These are phyloP conservation scores for Micronycteris hirsuta DNA, from an alignment of 2,113 vertebrate genomes.

Conservation along the genomic window DNA sequence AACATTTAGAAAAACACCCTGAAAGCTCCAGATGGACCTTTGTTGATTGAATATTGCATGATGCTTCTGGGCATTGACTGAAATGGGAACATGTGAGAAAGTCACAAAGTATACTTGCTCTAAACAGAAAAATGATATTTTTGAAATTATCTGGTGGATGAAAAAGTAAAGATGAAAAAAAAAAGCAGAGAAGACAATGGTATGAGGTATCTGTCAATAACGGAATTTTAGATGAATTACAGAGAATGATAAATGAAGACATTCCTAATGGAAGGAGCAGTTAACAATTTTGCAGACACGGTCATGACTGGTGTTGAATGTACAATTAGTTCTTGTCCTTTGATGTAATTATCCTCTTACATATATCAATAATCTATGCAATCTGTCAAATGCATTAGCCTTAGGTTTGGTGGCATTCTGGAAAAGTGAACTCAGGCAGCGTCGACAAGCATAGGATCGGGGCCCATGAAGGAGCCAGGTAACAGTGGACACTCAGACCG, in stretches of 20 bases:
- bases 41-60: neutral
- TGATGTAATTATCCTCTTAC: neutral
- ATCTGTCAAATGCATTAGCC: neutral
- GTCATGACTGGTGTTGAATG: neutral
- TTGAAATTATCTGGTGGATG: neutral
- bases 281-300: neutral
- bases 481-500: neutral
- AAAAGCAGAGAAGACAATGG: neutral
- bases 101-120: neutral
- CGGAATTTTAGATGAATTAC: neutral
- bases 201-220: neutral
- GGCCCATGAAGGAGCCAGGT: too few relatives aligned
- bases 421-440: neutral
- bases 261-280: neutral
- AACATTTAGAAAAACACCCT: neutral
- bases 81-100: neutral
- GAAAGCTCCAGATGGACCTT: neutral
- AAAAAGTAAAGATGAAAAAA: neutral
- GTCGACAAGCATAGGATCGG: rapidly evolving
- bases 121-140: neutral
- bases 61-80: neutral
- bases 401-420: neutral
- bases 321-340: neutral
- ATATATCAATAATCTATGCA: neutral
- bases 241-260: neutral